Evolutionary conservation across 2,797 vertebrate genomes (phyloP).

Genomic region (Sebastes diaconus): DNA sequence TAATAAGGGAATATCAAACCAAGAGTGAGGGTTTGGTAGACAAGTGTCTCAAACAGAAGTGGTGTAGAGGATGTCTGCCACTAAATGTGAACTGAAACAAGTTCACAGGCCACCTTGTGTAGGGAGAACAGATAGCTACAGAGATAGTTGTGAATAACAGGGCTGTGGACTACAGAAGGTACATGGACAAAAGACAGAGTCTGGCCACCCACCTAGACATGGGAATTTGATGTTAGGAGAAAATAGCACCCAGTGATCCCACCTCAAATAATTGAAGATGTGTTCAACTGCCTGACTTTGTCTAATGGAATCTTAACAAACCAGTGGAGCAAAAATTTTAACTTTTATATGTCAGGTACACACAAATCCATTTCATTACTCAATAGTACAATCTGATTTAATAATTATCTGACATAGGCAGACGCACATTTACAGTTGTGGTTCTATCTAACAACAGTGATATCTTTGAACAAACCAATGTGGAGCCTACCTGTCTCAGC

Average conservation of each 20-base stretch:
- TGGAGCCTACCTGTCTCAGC: conserved; percentile 84
- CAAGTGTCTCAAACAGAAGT: neutral
- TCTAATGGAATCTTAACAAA: neutral
- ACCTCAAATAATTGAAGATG: neutral
- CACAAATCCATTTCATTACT: neutral
- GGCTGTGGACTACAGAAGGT: neutral
- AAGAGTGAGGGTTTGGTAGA: neutral
- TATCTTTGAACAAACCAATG: neutral
- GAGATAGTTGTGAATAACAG: neutral
- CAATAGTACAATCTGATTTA: neutral
- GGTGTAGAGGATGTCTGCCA: neutral
- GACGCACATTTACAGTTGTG: neutral
- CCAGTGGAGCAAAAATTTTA: neutral
- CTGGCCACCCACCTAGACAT: neutral
- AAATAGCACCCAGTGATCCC: neutral
- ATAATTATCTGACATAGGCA: neutral
- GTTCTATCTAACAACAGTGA: neutral
- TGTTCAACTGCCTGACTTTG: neutral
- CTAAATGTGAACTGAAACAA: neutral
- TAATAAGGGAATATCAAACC: neutral
- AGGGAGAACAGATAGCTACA: neutral
- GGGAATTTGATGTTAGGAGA: neutral
- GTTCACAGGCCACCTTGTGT: neutral
- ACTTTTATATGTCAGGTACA: neutral
- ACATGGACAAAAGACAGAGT: neutral